Evolutionary conservation across 2,888 invertebrate genomes (phyloP), one percentile per base, ranked within the genome.

Genomic region (Drosophila quinaria): DNA sequence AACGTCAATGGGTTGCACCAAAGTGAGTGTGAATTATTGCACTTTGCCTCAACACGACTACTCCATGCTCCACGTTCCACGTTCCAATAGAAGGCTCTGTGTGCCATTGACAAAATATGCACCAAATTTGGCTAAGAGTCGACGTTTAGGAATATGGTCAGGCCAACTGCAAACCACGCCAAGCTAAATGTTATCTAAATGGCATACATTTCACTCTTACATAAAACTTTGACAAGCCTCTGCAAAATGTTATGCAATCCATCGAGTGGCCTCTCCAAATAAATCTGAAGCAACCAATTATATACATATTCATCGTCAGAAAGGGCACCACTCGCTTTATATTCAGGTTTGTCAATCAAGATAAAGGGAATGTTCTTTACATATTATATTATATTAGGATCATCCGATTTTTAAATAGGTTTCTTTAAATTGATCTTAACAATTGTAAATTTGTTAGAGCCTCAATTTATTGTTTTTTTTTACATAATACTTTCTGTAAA

Each of bases 11-110:
- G 64, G 72, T 17, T 41, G 65, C 86, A 74, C 74, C 69, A 74
- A 83, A 88, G 80, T 86, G 87, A 86, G 90, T 89, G 88, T 89
- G 88, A 89, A 89, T 84, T 90, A 90, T 89, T 83, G 81, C 83
- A 90, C 87, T 84, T 87, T 84, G 85, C 60, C 70, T 67, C 47
- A 69, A 89, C 89, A 84, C 89, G 84, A 89, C 79, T 87, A 74
- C 70, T 39, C 69, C 51, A 50, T 35, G 64, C 65, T 61, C 29
- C 22, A 35, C 17, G 29, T 37, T 51, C 11, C 25, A 69, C 42
- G 59, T 37, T 49, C 31, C 47, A 56, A 33, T 67, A 37, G 39
- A 8, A 39, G 54, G 25, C 70, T 59, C 55, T 60, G 61, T 19
- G 19, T n/a, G 19, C 35, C 55, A 75, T 82, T 82, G 83, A 82